Percentiles rank a stretch among this genome's conserved stretches.
Conservation (phyloP, 2,113 vertebrate species). For the Coracopsis vasa region DNA sequence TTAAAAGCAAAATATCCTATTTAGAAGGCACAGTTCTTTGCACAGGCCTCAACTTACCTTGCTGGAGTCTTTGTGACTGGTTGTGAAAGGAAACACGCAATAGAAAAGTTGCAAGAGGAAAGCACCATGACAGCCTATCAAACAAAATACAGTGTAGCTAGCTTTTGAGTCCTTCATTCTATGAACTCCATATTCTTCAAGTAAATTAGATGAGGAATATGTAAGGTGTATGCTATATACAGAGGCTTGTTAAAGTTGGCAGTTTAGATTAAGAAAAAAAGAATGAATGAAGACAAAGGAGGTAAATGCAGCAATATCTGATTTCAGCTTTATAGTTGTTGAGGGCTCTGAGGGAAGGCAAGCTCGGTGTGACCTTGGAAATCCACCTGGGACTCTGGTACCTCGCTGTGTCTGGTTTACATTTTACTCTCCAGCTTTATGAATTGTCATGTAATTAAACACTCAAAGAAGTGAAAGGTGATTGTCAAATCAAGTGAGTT, state of each 20-base stretch:
- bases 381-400: not conserved
- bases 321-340: not conserved
- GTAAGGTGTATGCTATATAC: not conserved
- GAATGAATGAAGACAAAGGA: not conserved
- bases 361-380: not conserved
- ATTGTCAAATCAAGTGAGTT: not conserved
- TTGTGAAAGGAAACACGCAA: rapidly evolving
- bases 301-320: not conserved
- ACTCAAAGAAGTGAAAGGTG: not conserved
- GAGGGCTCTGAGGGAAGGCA: not conserved
- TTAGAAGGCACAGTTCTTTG: not conserved
- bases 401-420: not conserved
- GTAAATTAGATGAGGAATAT: not conserved
- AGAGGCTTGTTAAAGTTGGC: not conserved
- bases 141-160: not conserved
- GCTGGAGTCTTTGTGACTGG: not conserved
- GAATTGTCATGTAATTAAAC: conserved; percentile 18
- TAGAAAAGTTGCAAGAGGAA: not conserved
- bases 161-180: not conserved
- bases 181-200: not conserved
- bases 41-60: not conserved
- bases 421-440: not conserved
- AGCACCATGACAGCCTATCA: not conserved
- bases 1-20: not conserved
- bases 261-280: not conserved